phyloP scores from a whole-genome alignment of 2,113 vertebrate genomes.

The Columba janthina region DNA sequence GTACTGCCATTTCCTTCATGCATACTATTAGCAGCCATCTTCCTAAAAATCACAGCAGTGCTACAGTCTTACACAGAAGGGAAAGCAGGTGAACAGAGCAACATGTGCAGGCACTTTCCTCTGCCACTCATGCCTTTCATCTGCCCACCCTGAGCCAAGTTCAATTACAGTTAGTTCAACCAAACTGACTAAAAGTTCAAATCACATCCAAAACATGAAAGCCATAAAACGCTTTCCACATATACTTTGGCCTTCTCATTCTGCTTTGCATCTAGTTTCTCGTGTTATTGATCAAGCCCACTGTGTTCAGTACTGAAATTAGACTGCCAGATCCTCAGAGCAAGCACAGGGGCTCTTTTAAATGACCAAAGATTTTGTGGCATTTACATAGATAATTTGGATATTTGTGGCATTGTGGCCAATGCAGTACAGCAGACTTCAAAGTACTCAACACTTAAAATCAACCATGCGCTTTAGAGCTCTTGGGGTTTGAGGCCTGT shows the following conservation, averaged over 20 bases:
- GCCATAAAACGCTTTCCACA: neutral
- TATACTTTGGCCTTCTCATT: neutral
- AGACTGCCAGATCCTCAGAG: neutral
- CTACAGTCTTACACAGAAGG: neutral
- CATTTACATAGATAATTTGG: neutral
- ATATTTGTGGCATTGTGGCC: neutral
- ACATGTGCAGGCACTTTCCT: neutral
- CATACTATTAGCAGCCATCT: neutral
- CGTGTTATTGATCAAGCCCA: neutral
- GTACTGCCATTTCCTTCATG: neutral
- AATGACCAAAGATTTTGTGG: neutral
- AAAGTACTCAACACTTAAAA: neutral
- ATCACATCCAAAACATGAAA: neutral
- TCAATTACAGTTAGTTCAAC: neutral
- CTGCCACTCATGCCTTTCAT: neutral
- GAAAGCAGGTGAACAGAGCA: neutral
- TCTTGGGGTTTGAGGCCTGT: neutral
- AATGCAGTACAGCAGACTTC: neutral
- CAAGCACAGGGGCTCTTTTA: neutral
- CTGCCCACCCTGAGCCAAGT: neutral
- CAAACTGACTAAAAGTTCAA: neutral
- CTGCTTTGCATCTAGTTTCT: neutral
- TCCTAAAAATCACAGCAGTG: neutral
- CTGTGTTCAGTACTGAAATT: fast-evolving
- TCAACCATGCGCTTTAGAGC: neutral